These are phyloP conservation scores for Bubalus kerabau DNA, from an alignment of 2,113 vertebrate genomes.

Conservation along the genomic window DNA sequence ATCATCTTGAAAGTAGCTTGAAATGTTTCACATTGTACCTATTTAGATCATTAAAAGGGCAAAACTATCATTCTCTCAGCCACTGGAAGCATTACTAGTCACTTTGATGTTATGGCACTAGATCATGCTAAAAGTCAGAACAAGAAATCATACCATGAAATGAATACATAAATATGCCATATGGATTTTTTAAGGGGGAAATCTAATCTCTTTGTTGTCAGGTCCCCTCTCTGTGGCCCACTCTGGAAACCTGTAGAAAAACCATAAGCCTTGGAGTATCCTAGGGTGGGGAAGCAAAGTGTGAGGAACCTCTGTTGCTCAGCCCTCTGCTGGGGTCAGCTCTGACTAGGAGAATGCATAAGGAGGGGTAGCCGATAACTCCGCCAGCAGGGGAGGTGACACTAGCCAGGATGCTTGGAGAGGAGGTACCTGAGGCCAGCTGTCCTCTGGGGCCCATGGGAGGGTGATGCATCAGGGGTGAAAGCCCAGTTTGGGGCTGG, in stretches of 20 bases:
- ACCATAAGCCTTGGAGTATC: neutral
- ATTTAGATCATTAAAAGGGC: neutral
- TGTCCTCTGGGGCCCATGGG: slow-evolving; percentile 68
- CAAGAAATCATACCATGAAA: neutral
- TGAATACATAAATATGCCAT: neutral
- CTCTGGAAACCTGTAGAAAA: slow-evolving; percentile 50
- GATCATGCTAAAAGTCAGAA: neutral
- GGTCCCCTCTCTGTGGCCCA: neutral
- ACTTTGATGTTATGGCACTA: neutral
- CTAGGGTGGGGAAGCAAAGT: neutral
- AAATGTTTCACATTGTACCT: neutral
- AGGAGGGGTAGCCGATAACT: slow-evolving; percentile 6
- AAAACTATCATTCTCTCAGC: neutral
- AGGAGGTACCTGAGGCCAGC: slow-evolving; percentile 58
- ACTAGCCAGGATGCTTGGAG: slow-evolving; percentile 52
- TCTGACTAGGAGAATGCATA: slow-evolving; percentile 1
- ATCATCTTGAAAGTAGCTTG: neutral
- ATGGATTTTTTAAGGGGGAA: neutral
- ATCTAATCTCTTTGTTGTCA: slow-evolving; percentile 50
- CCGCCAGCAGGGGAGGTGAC: neutral
- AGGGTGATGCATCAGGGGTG: slow-evolving; percentile 58
- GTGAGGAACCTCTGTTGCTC: slow-evolving; percentile 3
- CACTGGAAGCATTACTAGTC: neutral
- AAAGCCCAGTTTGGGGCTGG: slow-evolving; percentile 65
- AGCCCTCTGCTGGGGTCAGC: neutral